Percentiles rank a stretch among this genome's conserved stretches.
phyloP scores from a whole-genome alignment of 2,113 vertebrate species.

The Fukomys damarensis region DNA sequence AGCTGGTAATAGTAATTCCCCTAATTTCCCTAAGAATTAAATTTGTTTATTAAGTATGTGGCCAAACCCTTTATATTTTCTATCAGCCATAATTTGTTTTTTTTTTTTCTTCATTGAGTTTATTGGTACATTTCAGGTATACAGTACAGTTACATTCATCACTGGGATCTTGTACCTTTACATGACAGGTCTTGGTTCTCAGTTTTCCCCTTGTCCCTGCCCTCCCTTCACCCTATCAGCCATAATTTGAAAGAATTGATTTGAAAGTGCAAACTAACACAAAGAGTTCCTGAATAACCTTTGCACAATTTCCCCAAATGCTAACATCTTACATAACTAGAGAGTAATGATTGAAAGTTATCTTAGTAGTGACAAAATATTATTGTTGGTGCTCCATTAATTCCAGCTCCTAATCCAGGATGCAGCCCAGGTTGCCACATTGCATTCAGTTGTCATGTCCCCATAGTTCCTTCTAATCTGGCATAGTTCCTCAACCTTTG shows the following conservation, averaged over 20 bases:
- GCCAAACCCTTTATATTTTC: not conserved
- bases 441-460: not conserved
- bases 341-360: not conserved
- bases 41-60: not conserved
- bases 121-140: too few relatives aligned
- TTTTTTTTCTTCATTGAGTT: too few relatives aligned
- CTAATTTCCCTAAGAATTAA: not conserved
- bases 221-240: too few relatives aligned
- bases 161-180: too few relatives aligned
- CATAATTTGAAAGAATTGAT: not conserved
- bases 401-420: not conserved
- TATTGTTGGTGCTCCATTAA: not conserved
- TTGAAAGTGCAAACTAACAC: not conserved
- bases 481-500: not conserved
- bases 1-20: not conserved
- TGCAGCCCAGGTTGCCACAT: not conserved
- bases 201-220: too few relatives aligned
- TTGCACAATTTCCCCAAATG: not conserved
- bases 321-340: not conserved
- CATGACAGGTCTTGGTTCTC: too few relatives aligned
- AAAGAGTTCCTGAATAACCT: not conserved
- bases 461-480: not conserved
- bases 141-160: too few relatives aligned
- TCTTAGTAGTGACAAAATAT: not conserved
- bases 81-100: not conserved